phyloP scores from a whole-genome alignment of 2,797 vertebrate species.

The Chloroceryle amazona region DNA sequence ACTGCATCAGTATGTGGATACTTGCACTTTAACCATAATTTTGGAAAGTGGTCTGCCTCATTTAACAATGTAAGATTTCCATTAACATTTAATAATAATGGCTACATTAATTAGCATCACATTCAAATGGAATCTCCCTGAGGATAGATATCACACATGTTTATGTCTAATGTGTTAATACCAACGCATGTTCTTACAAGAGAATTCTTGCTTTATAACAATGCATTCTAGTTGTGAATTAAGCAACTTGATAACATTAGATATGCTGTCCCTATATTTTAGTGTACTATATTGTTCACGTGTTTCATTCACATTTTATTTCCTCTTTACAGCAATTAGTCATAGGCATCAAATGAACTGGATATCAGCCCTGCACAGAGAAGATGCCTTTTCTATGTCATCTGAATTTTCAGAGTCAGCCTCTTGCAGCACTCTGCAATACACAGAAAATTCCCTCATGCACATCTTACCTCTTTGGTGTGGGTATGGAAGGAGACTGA shows the following conservation, averaged over 20 bases:
- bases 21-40: not conserved
- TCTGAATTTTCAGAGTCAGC: conserved; percentile 15
- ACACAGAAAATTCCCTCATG: not conserved
- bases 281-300: not conserved
- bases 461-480: conserved; percentile 93
- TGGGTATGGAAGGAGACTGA: conserved; percentile 99
- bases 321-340: not conserved
- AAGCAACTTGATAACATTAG: not conserved
- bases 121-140: conserved; percentile 58
- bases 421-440: not conserved
- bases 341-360: not conserved
- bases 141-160: not conserved
- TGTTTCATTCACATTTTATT: not conserved
- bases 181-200: conserved; percentile 5
- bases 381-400: not conserved
- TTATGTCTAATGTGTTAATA: conserved; percentile 19
- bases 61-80: conserved; percentile 61
- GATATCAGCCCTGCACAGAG: not conserved
- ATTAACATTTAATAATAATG: not conserved
- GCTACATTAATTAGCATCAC: conserved; percentile 63
- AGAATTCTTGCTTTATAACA: conserved; percentile 41
- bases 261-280: not conserved
- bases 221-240: not conserved
- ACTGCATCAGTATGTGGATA: conserved; percentile 3
- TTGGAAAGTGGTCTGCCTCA: conserved; percentile 61